Evolutionary conservation across 2,797 vertebrate species (phyloP), one percentile per base, ranked within the genome.

Genomic region (Lophotriccus pileatus): DNA sequence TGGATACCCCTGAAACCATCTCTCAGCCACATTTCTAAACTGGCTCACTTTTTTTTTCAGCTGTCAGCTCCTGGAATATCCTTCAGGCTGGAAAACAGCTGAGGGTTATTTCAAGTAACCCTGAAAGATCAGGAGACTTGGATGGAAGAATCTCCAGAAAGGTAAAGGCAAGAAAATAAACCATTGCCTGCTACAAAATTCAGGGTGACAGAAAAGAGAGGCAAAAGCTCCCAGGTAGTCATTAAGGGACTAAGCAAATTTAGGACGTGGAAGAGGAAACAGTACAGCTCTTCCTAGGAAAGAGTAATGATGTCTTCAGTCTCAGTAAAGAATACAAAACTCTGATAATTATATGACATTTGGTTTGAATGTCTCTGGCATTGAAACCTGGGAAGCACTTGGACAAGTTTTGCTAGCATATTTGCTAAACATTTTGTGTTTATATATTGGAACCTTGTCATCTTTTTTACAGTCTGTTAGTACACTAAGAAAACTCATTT

Each of bases 61-160:
- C 95, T 96, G 95, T 95, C 95, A 94, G 77, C 80, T 96, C 88
- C 64, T 95, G 94, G 93, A 95, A 95, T 96, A 90, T 92, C 90
- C 67, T 92, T 84, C 77, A 92, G 67, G 70, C 81, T 96, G 92
- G 80, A 91, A 94, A 96, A 95, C 92, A 96, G 96, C 96, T 96
- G 96, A 93, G 59, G 83, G 94, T 96, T 96, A 96, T 96, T 96
- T 96, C 95, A 94, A 96, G 95, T 75, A 96, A 84, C 91, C 43
- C 66, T 88, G 90, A 94, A 93, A 88, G 93, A 96, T 94, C 91
- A 84, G 83, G 62, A 93, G 90, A 81, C 87, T 91, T 69, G 46
- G 43, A 91, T 44, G 80, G 82, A 94, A 96, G 55, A 90, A 86
- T 84, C 50, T 93, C 32, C 63, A 59, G 73, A 94, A 93, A 96